phyloP scores from a whole-genome alignment of 2,797 vertebrate genomes.

The Myiotriccus ornatus region DNA sequence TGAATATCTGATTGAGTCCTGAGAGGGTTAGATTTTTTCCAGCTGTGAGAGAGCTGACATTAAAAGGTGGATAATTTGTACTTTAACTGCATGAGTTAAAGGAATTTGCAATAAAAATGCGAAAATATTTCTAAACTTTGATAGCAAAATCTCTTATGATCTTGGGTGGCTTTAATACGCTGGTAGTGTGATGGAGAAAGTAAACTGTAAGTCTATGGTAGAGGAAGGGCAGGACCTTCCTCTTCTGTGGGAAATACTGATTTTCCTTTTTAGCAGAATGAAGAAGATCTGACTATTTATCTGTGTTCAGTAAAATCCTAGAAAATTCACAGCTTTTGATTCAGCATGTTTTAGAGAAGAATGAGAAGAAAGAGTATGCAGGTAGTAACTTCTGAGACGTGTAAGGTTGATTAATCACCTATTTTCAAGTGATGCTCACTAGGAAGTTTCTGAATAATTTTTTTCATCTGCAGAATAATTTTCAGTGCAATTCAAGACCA shows the following conservation, averaged over 20 bases:
- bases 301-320: background rate
- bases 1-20: constrained; percentile 65
- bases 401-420: background rate
- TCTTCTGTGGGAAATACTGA: background rate
- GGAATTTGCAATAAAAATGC: background rate
- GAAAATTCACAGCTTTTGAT: background rate
- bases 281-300: background rate
- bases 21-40: constrained; percentile 58
- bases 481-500: background rate
- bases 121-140: background rate
- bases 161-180: background rate
- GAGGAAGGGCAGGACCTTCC: background rate
- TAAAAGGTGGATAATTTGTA: constrained; percentile 41
- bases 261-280: background rate
- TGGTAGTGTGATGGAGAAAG: background rate
- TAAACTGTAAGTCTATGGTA: background rate
- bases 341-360: background rate
- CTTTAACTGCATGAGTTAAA: constrained; percentile 20
- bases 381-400: background rate
- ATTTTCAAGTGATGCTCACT: background rate
- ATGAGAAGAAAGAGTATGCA: background rate
- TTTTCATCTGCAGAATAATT: background rate
- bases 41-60: constrained; percentile 52
- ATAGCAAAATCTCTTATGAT: background rate
- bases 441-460: background rate